Evolutionary conservation across 1,140 invertebrate species (phyloP), one percentile per base, ranked within the genome.

Genomic region (Cydia strobilella): DNA sequence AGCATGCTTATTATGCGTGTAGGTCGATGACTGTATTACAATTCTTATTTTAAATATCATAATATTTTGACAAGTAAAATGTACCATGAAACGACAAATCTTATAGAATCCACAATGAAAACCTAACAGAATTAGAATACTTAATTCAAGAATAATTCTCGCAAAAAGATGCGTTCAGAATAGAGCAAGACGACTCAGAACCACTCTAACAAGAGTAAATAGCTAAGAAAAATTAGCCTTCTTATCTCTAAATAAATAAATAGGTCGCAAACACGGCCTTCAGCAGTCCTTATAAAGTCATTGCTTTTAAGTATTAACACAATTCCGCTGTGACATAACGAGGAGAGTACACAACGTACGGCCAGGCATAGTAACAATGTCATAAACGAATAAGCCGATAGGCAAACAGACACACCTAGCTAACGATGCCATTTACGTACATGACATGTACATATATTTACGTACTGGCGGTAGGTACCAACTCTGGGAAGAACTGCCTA

Each of bases 371-470:
- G 82, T 76, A 86, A 85, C 85, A 81, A 73, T 77, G 71, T 77
- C 83, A 73, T 82, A 81, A 81, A 81, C 74, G 81, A 39, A 39
- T 69, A 69, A 81, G 77, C 74, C 81, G 77, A 81, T 82, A 77
- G 80, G 80, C 79, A 88, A 86, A 89, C 74, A 88, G 85, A 76
- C 86, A 82, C 86, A 78, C 86, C 88, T 78, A 80, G 80, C 80
- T 27, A 85, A 82, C 81, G 78, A 76, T 78, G 80, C 77, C 71
- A 80, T 79, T 74, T 80, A 66, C 82, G 62, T 76, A 78, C 77
- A 80, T 80, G 77, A 75, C 75, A 76, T 75, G 74, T 78, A 76
- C 73, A 80, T 78, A 81, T 78, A 82, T 77, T 77, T 74, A 79
- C 76, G 75, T 77, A 82, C 80, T 73, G n/a, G n/a, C 73, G 27